Base-by-base conservation (phyloP, 1,140 invertebrate species). In the Ylistrum balloti region DNA sequence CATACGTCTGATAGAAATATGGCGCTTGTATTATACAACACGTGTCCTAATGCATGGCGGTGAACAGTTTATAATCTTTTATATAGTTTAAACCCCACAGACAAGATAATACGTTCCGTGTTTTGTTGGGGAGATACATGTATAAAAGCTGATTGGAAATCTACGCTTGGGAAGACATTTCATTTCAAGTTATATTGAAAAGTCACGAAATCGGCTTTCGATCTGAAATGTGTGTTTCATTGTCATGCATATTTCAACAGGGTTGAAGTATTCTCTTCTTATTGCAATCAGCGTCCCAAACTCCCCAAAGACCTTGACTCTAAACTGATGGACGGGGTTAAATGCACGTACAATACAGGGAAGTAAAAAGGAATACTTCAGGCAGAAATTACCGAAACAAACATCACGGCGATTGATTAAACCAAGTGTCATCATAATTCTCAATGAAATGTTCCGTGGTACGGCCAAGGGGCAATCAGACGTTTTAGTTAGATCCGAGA, bases 181-280 rank as follows among this genome's bases (percentile, higher is more conserved):
- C 1, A 74, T 74, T 74, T 28, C 22, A 74, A 74, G 22, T 74
- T 28, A 74, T 74, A 74, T 74, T 74, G 56, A 28, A 28, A 74
- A 74, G 56, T 74, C 56, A 74, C 56, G 56, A 74, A 74, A 74
- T 28, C 13, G 56, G 7, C 56, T 74, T 74, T 74, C 22, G n/a
- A 74, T 74, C n/a, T 28, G 22, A 28, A 74, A 74, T 74, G n/a
- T 74, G 56, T 74, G 1, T n/a, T 17, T 74, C 56, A 28, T 74
- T 74, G 56, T 74, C 56, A 74, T 74, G 56, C 56, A 74, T 74
- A 74, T 74, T 74, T 74, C 56, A 74, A 5, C 22, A n/a, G 56
- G 56, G 56, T 74, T 74, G 9, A 74, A 74, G n/a, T 74, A 74
- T 74, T 74, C 56, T 74, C 56, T 28, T 74, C n/a, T 28, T 74